phyloP scores from a whole-genome alignment of 2,888 invertebrate species.

The Catocala fraxini region DNA sequence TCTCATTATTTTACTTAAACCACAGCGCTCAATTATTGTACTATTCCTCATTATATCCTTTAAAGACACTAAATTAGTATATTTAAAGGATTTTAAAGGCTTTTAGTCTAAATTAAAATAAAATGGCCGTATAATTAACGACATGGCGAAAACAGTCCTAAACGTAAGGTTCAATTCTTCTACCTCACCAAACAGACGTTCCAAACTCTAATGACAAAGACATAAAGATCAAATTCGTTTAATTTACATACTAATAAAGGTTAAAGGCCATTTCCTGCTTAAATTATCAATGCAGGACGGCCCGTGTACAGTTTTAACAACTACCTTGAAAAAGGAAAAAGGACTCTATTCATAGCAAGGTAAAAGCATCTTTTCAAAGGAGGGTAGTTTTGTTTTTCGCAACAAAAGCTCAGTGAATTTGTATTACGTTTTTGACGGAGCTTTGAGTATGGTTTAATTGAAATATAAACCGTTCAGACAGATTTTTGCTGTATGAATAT shows the following conservation, averaged over 20 bases:
- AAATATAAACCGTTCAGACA: background rate
- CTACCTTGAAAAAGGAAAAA: constrained; percentile 1
- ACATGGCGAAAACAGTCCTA: background rate
- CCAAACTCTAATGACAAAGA: background rate
- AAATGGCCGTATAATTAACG: background rate
- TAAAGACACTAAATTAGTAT: too few species aligned
- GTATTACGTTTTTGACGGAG: background rate
- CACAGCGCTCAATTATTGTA: too few species aligned
- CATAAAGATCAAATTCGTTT: constrained; percentile 19
- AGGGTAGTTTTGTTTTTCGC: background rate
- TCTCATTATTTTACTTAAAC: too few species aligned
- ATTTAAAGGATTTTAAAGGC: too few species aligned
- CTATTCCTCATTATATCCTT: too few species aligned
- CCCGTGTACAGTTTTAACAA: constrained; percentile 46
- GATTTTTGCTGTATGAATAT: background rate
- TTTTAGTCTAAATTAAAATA: too few species aligned
- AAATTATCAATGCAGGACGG: constrained; percentile 62
- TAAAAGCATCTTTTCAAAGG: constrained; percentile 1
- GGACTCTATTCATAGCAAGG: background rate
- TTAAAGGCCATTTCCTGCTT: constrained; percentile 54
- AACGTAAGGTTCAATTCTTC: background rate
- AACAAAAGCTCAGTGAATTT: background rate
- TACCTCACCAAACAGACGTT: background rate
- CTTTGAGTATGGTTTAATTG: constrained; percentile 7
- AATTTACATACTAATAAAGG: constrained; percentile 8